phyloP scores from a whole-genome alignment of 2,797 vertebrate species.

The Notamacropus eugenii region DNA sequence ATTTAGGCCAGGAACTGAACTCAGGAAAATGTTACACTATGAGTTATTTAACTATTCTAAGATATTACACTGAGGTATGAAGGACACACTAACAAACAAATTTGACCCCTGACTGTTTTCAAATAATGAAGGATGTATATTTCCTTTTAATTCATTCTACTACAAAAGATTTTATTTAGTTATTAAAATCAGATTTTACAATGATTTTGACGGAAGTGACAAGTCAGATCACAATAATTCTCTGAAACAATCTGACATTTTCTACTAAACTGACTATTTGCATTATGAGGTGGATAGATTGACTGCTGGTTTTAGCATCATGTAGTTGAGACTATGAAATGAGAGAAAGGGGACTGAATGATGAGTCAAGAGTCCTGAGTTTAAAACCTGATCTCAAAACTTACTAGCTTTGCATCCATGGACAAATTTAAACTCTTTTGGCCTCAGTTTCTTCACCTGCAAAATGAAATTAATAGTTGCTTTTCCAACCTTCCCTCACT shows the following conservation, averaged over 20 bases:
- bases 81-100: neutral
- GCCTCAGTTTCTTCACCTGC: neutral
- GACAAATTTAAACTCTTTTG: neutral
- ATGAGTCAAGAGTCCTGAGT: neutral
- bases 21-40: neutral
- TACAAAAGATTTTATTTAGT: neutral
- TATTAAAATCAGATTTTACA: neutral
- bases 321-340: neutral
- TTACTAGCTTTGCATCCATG: neutral
- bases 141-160: neutral
- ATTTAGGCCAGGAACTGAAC: neutral
- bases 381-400: neutral
- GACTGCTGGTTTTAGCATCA: no score
- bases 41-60: neutral
- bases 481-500: neutral
- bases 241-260: neutral
- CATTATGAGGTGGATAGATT: no score
- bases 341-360: neutral
- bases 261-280: neutral
- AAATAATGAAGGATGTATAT: neutral
- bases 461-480: neutral
- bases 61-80: neutral
- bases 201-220: neutral
- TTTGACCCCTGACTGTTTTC: neutral
- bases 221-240: neutral